Evolutionary conservation across 1,140 invertebrate genomes (phyloP).

Genomic region (Macrobrachium rosenbergii): DNA sequence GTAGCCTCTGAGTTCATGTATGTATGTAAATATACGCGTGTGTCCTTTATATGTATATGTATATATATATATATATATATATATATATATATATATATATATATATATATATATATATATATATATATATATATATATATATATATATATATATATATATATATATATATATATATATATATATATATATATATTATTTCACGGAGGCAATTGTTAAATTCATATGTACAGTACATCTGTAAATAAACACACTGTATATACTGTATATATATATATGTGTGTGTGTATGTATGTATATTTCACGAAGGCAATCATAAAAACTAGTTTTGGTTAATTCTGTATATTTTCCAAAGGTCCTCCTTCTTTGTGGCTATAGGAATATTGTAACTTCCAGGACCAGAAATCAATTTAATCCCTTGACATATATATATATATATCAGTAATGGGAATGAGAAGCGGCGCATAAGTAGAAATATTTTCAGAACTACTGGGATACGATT

Average conservation of each 20-base stretch:
- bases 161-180: slow-evolving; percentile 50
- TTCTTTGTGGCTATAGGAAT: too few relatives aligned
- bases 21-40: slow-evolving; percentile 7
- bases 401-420: too few relatives aligned
- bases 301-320: too few relatives aligned
- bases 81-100: slow-evolving; percentile 25
- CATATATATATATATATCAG: too few relatives aligned
- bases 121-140: slow-evolving; percentile 33
- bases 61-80: slow-evolving; percentile 32
- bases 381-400: too few relatives aligned
- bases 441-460: too few relatives aligned
- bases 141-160: slow-evolving; percentile 42
- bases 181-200: slow-evolving; percentile 43
- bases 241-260: too few relatives aligned
- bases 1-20: not conserved
- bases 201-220: not conserved
- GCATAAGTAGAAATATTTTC: too few relatives aligned
- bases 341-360: too few relatives aligned
- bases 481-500: too few relatives aligned
- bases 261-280: not conserved
- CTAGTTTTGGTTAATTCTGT: too few relatives aligned
- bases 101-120: slow-evolving; percentile 17
- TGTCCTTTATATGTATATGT: slow-evolving; percentile 5
- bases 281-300: not conserved
- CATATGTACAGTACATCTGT: not conserved